A percentile compares a stretch with the other conserved stretches of the same genome.
phyloP scores from a whole-genome alignment of 2,888 invertebrate species.

The Sipha maydis region DNA sequence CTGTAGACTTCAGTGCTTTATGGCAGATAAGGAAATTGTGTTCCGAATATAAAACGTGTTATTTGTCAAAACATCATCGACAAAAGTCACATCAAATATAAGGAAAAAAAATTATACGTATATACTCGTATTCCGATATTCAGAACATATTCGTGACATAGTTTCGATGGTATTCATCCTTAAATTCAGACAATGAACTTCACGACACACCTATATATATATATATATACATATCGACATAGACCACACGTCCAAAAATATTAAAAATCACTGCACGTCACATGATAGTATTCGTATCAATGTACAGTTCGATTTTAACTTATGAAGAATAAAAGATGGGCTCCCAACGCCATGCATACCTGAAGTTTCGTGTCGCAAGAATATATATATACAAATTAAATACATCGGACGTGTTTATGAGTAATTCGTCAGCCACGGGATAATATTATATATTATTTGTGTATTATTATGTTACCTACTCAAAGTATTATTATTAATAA shows the following conservation, averaged over 20 bases:
- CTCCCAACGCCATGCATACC: background rate
- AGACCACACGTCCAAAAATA: slow-evolving; percentile 8
- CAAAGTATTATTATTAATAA: background rate
- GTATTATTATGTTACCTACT: no score
- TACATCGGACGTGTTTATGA: background rate
- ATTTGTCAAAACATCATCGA: slow-evolving; percentile 13
- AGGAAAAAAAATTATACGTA: background rate
- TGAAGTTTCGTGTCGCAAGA: background rate
- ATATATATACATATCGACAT: background rate
- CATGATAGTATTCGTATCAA: background rate
- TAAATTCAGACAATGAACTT: slow-evolving; percentile 29
- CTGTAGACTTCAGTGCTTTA: background rate
- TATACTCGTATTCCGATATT: background rate
- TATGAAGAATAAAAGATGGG: background rate
- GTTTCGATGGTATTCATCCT: slow-evolving; percentile 39
- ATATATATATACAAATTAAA: background rate
- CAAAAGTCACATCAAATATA: background rate
- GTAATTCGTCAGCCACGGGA: background rate
- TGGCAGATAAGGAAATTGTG: background rate
- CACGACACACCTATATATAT: background rate
- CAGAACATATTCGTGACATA: slow-evolving; percentile 22
- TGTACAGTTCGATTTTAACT: slow-evolving; percentile 7
- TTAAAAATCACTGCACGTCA: slow-evolving; percentile 48
- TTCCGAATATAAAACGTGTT: background rate
- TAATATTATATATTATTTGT: background rate